phyloP scores from a whole-genome alignment of 2,797 vertebrate species.

The Nannoperca australis region DNA sequence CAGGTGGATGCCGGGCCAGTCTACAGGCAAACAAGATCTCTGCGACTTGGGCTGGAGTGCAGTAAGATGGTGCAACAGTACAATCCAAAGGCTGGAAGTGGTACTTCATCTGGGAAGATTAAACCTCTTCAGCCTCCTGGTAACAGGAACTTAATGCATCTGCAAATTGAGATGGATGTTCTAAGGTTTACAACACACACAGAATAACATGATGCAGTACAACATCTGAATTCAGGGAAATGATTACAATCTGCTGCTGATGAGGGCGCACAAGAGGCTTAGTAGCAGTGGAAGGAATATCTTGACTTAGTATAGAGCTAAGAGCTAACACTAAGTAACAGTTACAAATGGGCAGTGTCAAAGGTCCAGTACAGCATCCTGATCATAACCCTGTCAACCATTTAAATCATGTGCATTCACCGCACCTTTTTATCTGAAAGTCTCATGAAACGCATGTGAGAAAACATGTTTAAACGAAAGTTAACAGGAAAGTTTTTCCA shows the following conservation, averaged over 20 bases:
- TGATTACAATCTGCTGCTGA: neutral
- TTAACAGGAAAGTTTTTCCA: neutral
- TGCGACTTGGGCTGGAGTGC: neutral
- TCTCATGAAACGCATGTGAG: neutral
- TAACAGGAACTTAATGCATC: neutral
- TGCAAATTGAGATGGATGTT: neutral
- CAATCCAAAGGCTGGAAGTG: constrained; percentile 38
- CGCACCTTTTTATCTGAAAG: neutral
- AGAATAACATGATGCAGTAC: neutral
- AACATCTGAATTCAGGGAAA: neutral
- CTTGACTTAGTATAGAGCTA: neutral
- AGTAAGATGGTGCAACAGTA: constrained; percentile 47
- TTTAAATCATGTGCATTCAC: neutral
- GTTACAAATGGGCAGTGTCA: neutral
- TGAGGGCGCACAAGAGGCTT: neutral
- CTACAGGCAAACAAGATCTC: constrained; percentile 45
- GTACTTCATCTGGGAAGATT: neutral
- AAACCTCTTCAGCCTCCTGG: neutral
- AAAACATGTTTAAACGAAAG: neutral
- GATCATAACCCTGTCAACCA: neutral
- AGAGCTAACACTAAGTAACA: neutral
- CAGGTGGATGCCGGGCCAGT: constrained; percentile 75
- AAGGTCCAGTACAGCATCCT: neutral
- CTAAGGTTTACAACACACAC: neutral
- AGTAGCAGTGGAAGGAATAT: neutral